Evolutionary conservation across 2,888 invertebrate genomes (phyloP).

Genomic region (Tenthredo scrophulariae): DNA sequence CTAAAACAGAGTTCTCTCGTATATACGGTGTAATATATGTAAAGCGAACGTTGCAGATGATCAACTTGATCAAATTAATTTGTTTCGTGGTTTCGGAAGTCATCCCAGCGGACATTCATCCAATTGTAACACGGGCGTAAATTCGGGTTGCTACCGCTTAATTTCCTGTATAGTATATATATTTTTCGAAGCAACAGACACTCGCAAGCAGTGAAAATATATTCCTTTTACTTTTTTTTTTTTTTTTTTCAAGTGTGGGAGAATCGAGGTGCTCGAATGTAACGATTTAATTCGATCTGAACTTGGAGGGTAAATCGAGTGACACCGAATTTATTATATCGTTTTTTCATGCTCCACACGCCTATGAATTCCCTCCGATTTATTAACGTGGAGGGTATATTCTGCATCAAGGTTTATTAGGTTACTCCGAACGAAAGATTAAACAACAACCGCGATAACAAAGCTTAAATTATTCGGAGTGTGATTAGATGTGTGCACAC

Average conservation of each 20-base stretch:
- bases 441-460: conserved; percentile 32
- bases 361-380: background rate
- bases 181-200: conserved; percentile 4
- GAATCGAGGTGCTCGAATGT: background rate
- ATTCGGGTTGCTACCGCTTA: conserved; percentile 34
- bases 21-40: background rate
- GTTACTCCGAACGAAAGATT: conserved; percentile 13
- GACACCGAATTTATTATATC: background rate
- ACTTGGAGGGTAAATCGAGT: background rate
- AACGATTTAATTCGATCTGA: conserved; percentile 7
- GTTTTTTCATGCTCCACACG: background rate
- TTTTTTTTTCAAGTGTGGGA: background rate
- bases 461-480: conserved; percentile 5
- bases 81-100: conserved; percentile 17
- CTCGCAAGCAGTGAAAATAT: background rate
- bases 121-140: background rate
- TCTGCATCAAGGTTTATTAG: background rate
- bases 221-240: background rate
- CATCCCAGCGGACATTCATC: background rate
- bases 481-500: background rate
- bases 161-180: conserved; percentile 25
- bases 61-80: conserved; percentile 23
- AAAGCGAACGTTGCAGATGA: conserved; percentile 28
- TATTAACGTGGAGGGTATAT: background rate
- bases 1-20: background rate